Base-by-base conservation (phyloP, 2,797 vertebrate genomes). In the Orientallactaga sibirica region DNA sequence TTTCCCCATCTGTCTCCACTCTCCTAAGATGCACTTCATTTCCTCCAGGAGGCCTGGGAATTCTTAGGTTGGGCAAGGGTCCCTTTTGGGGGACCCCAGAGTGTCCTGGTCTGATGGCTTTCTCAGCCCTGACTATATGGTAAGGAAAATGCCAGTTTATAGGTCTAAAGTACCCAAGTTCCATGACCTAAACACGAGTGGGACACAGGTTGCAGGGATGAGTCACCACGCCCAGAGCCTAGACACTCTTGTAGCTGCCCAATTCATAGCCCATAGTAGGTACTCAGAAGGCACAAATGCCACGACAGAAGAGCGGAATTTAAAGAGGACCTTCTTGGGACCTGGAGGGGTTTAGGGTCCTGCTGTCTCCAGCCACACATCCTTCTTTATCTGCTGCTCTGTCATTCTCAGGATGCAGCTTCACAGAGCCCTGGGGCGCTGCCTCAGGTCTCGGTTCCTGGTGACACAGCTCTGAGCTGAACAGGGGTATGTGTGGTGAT, bases 1-100 rank as follows among this genome's bases (percentile, higher is more conserved):
- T 2, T n/a, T 12, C 58, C 29, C 55, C 10, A 16, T 22, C 29
- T 48, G 7, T 25, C 62, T 37, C 25, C 37, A 2, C 58, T 64
- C 41, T 58, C 4, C 67, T 11, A 12, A 55, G 33, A 27, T 29
- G 25, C 43, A 74, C 80, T 83, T 81, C 48, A 11, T 22, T 78
- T 88, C 78, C 78, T 70, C 90, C 58, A 52, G 61, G 14, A 91
- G 15, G 70, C 71, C 37, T 87, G 76, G 68, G 88, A 87, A 86
- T 76, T 43, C 80, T 83, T 64, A 55, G 58, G 67, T 70, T 93
- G 79, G 29, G 16, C 4, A 2, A 7, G 10, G 37, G 66, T 20
- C 11, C 48, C 25, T 25, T 82, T 7, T 33, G 20, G 1, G 14
- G 43, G 61, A 29, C 7, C 19, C 55, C 73, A 20, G 20, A 14